These are phyloP conservation scores for Antedon mediterranea DNA, from an alignment of 53 echinoderm and acorn worm genomes.

Conservation along the genomic window DNA sequence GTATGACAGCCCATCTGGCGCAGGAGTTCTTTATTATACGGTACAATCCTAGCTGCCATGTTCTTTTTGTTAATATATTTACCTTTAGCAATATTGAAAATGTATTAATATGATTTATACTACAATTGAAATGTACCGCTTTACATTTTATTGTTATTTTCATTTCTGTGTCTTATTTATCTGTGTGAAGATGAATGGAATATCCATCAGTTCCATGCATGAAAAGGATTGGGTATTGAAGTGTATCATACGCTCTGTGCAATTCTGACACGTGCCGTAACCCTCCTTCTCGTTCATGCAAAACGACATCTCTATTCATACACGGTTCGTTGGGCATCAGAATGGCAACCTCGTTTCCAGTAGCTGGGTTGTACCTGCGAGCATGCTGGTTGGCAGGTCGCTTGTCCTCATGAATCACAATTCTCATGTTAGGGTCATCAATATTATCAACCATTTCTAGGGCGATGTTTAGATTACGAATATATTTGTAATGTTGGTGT, in stretches of 20 bases:
- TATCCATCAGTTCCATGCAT: conserved; percentile 30
- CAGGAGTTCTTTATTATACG: no score
- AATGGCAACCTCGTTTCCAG: conserved; percentile 16
- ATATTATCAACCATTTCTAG: no score
- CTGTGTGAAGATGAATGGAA: background rate
- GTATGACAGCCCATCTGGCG: no score
- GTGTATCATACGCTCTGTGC: conserved; percentile 28
- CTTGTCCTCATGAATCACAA: no score
- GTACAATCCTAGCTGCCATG: no score
- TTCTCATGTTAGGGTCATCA: no score
- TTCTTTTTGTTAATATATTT: no score
- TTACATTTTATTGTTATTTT: background rate
- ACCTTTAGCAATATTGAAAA: no score
- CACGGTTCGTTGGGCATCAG: conserved; percentile 17
- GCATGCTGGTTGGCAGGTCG: conserved; percentile 13
- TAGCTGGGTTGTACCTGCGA: conserved; percentile 14
- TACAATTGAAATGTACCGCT: background rate
- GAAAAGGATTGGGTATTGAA: no score
- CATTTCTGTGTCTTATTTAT: no score
- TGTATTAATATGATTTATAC: background rate
- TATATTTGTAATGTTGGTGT: no score
- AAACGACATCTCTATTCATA: background rate
- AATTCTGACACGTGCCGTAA: conserved; percentile 19
- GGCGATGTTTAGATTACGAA: no score
- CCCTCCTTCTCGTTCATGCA: conserved; percentile 4